phyloP scores from a whole-genome alignment of 2,113 vertebrate species.

The Brachirus orientalis region DNA sequence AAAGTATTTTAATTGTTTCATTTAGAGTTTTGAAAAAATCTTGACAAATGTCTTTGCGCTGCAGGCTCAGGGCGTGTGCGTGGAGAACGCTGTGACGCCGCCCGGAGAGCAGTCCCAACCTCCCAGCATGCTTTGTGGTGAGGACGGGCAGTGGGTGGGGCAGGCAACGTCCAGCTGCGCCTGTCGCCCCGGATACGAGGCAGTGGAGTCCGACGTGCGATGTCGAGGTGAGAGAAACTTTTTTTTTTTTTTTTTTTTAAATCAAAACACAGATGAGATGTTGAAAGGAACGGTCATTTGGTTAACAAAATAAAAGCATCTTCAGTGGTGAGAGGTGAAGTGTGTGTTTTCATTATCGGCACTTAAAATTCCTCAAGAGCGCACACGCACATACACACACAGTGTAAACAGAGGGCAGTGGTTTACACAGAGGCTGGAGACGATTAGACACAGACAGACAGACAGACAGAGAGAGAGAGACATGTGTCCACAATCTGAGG shows the following conservation, averaged over 20 bases:
- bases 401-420: slow-evolving; percentile 14
- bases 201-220: slow-evolving; percentile 67
- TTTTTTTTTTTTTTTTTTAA: neutral
- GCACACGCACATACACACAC: slow-evolving; percentile 1
- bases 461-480: neutral
- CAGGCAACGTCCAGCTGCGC: slow-evolving; percentile 80
- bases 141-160: slow-evolving; percentile 89
- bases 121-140: slow-evolving; percentile 87
- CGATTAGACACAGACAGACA: neutral
- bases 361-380: slow-evolving; percentile 17
- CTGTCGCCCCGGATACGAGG: slow-evolving; percentile 83
- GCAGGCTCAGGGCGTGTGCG: slow-evolving; percentile 83
- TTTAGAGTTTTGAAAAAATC: neutral
- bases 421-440: slow-evolving; percentile 10
- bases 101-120: slow-evolving; percentile 61
- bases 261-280: neutral
- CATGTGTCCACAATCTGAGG: slow-evolving; percentile 1
- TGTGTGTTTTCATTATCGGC: neutral
- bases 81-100: slow-evolving; percentile 76
- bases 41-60: slow-evolving; percentile 12
- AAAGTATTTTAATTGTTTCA: neutral
- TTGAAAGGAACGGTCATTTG: neutral
- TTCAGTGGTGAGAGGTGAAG: neutral
- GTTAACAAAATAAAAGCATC: slow-evolving; percentile 1
- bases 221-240: slow-evolving; percentile 81